phyloP scores from a whole-genome alignment of 2,888 invertebrate genomes.

The Meloe dianella region DNA sequence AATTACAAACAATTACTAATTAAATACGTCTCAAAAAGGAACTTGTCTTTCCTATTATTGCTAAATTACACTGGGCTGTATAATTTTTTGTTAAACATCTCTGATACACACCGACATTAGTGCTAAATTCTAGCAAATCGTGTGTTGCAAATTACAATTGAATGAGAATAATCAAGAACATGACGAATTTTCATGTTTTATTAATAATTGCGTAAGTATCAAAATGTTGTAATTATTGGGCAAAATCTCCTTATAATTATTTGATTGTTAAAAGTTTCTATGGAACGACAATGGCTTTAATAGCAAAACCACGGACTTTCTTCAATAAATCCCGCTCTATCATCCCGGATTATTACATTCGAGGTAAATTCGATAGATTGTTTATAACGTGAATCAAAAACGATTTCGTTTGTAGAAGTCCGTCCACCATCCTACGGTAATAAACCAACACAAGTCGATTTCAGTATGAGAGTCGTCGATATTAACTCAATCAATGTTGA shows the following conservation, averaged over 20 bases:
- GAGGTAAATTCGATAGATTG: conserved; percentile 37
- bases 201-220: neutral
- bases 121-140: neutral
- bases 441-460: conserved; percentile 76
- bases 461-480: conserved; percentile 83
- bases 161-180: neutral
- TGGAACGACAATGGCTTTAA: conserved; percentile 22
- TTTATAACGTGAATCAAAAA: neutral
- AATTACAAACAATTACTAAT: conserved; percentile 27
- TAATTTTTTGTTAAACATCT: conserved; percentile 20
- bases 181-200: neutral
- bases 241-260: neutral
- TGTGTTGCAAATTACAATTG: neutral
- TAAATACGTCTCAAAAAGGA: conserved; percentile 15
- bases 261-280: conserved; percentile 3
- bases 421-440: conserved; percentile 76
- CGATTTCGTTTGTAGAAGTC: conserved; percentile 66
- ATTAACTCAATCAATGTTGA: conserved; percentile 88
- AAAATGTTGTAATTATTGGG: neutral
- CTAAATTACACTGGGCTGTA: conserved; percentile 22
- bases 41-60: conserved; percentile 21
- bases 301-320: conserved; percentile 44
- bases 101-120: neutral
- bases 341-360: conserved; percentile 47
- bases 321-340: conserved; percentile 45